Conservation (phyloP, 1,140 invertebrate genomes). For the Galendromus occidentalis region DNA sequence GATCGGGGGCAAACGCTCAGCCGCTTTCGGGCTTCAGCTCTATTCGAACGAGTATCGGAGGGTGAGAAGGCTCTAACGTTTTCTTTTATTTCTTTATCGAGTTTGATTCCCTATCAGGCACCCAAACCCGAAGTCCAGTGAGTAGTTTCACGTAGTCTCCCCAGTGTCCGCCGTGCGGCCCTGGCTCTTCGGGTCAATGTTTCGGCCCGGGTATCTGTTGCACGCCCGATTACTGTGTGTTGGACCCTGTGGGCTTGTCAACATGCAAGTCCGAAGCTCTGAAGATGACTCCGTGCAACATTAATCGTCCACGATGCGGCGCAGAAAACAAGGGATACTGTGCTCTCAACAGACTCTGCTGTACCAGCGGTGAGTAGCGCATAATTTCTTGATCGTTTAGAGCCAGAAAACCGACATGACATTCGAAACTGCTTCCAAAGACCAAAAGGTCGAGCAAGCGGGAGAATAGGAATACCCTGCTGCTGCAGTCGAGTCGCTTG, state of each 20-base stretch:
- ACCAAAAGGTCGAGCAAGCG: too few species aligned
- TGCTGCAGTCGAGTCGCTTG: too few species aligned
- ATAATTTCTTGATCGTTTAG: too few species aligned
- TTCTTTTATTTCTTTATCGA: too few species aligned
- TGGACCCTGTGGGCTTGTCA: neutral
- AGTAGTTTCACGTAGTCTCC: neutral
- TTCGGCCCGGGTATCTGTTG: slow-evolving; percentile 1
- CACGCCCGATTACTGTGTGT: neutral
- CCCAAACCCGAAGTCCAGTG: neutral
- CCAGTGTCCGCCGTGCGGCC: slow-evolving; percentile 1
- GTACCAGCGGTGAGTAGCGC: neutral
- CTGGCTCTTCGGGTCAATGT: neutral
- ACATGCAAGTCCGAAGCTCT: neutral
- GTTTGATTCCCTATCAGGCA: too few species aligned
- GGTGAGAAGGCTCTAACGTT: neutral
- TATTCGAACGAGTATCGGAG: neutral
- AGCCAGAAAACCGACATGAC: too few species aligned
- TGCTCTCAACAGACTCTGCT: slow-evolving; percentile 5
- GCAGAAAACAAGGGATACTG: slow-evolving; percentile 2
- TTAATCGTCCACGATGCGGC: neutral
- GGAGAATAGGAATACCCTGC: too few species aligned
- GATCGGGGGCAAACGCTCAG: neutral
- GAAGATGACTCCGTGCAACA: slow-evolving; percentile 1
- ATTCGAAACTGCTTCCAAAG: too few species aligned
- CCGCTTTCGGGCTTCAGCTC: neutral